Percentiles rank a stretch among this genome's conserved stretches.
phyloP scores from a whole-genome alignment of 1,140 invertebrate genomes.

The Archivesica marissinica region DNA sequence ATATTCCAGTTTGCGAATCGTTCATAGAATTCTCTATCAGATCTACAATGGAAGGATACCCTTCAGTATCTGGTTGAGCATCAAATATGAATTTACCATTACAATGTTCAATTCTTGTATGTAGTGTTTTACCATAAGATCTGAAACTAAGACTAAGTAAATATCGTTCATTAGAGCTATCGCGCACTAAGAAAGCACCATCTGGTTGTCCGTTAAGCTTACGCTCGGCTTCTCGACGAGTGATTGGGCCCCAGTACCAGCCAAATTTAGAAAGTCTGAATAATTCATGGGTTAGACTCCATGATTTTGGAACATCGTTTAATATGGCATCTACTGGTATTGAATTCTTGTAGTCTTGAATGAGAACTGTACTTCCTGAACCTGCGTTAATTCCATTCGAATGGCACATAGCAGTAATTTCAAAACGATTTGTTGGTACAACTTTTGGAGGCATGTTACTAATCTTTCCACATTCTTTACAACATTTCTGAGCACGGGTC shows the following conservation, averaged over 20 bases:
- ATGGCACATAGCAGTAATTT: conserved; percentile 49
- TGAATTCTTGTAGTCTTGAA: conserved; percentile 43
- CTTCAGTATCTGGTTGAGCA: conserved; percentile 87
- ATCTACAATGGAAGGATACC: conserved; percentile 88
- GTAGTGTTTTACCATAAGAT: conserved; percentile 89
- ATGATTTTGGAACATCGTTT: conserved; percentile 72
- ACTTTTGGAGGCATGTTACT: conserved; percentile 53
- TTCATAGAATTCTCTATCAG: conserved; percentile 90
- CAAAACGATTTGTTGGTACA: conserved; percentile 44
- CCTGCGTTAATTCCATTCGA: conserved; percentile 47
- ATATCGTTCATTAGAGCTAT: conserved; percentile 90
- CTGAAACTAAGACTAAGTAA: conserved; percentile 90
- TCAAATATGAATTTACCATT: conserved; percentile 89
- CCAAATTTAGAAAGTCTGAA: conserved; percentile 87
- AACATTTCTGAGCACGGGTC: conserved; percentile 10
- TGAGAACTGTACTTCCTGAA: conserved; percentile 22
- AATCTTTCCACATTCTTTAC: conserved; percentile 56
- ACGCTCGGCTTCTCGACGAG: conserved; percentile 87
- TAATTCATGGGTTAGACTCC: conserved; percentile 86
- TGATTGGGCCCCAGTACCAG: conserved; percentile 89
- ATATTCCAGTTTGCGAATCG: conserved; percentile 88
- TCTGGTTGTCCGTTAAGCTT: conserved; percentile 89
- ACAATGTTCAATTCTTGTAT: conserved; percentile 89
- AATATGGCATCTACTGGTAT: conserved; percentile 42
- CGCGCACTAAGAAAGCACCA: conserved; percentile 91